Percentiles rank a stretch among this genome's conserved stretches.
These are phyloP conservation scores for Dendrolimus houi DNA, from an alignment of 2,888 invertebrate genomes.

Conservation along the genomic window DNA sequence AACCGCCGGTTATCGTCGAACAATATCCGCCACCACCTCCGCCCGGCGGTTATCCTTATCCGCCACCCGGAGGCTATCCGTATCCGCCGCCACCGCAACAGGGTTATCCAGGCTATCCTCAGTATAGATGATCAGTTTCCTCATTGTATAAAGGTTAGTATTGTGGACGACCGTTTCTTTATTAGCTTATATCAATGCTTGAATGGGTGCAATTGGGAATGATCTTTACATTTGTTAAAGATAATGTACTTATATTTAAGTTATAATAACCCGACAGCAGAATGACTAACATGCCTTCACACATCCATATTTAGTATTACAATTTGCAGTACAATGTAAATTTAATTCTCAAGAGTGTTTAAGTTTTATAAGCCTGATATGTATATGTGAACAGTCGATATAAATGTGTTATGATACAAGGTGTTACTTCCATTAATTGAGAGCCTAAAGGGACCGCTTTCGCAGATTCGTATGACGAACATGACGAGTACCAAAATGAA, in stretches of 20 bases:
- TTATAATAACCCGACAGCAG: neutral
- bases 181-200: constrained; percentile 2
- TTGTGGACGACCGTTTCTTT: constrained; percentile 34
- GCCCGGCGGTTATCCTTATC: constrained; percentile 39
- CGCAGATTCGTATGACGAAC: too few relatives aligned
- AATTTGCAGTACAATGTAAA: neutral
- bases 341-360: neutral
- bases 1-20: constrained; percentile 43
- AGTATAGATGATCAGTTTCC: constrained; percentile 37
- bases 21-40: constrained; percentile 39
- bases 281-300: neutral
- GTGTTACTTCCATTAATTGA: too few relatives aligned
- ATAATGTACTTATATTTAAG: too few relatives aligned
- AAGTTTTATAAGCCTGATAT: neutral
- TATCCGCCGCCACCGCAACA: constrained; percentile 25
- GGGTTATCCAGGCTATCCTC: constrained; percentile 13
- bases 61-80: constrained; percentile 31
- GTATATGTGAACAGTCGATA: neutral
- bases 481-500: too few relatives aligned
- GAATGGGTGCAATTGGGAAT: neutral
- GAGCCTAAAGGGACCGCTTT: too few relatives aligned
- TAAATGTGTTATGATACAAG: neutral
- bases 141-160: constrained; percentile 30
- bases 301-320: neutral
- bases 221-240: too few relatives aligned